Base-by-base conservation (phyloP, 53 echinoderm and acorn worm genomes). In the Arbacia lixula region DNA sequence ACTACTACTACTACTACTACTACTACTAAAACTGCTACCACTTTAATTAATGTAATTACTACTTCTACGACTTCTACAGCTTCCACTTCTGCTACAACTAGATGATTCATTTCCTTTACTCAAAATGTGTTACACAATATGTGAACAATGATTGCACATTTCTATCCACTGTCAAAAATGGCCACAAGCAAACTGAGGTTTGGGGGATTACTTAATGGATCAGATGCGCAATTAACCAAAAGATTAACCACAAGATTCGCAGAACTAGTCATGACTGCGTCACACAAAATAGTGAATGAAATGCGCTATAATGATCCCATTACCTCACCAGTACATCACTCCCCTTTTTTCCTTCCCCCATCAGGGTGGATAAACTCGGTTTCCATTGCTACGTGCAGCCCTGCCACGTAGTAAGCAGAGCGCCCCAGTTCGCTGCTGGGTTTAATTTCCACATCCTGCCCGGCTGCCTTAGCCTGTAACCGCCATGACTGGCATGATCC, bases 391-490 rank as follows among this genome's bases (percentile, higher is more conserved):
- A 26, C 29, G 67, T 31, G 20, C 16, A 43, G 28, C 25, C 1
- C 43, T 69, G 69, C 40, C 69, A 69, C 69, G 46, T 69, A 69
- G 14, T 25, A 69, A 43, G 42, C 40, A 69, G 25, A 43, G 43
- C 42, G 43, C 40, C 69, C 46, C 43, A 69, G 41, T 69, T 69
- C n/a, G 10, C 14, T 42, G 27, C 41, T 19, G 12, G 27, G 14
- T 43, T 69, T 69, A 69, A 69, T 69, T 69, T 69, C n/a, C 28
- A 69, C 69, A 28, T 69, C 69, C 69, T 69, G 69, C 24, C 69
- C 12, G 21, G 43, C 43, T 42, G 17, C 42, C 16, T 69, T n/a
- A n/a, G n/a, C n/a, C n/a, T n/a, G n/a, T n/a, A n/a, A n/a, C n/a
- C n/a, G n/a, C n/a, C n/a, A n/a, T n/a, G n/a, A n/a, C n/a, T n/a